phyloP scores from a whole-genome alignment of 2,113 vertebrate genomes.

The Podarcis muralis region DNA sequence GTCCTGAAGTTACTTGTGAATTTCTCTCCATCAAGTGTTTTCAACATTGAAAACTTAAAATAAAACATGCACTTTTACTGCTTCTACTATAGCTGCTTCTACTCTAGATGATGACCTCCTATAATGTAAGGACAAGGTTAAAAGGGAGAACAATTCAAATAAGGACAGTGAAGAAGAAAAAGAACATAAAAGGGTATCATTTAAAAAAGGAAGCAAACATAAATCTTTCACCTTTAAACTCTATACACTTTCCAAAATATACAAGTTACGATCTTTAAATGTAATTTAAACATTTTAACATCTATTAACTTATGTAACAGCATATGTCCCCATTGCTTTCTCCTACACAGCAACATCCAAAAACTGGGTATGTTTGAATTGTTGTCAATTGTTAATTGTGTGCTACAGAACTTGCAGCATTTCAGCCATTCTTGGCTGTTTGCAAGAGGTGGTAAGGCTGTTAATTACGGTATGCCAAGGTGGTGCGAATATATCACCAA shows the following conservation, averaged over 20 bases:
- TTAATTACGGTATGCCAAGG: not conserved
- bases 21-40: not conserved
- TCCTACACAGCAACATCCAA: not conserved
- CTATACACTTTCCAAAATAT: slow-evolving; percentile 26
- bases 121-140: not conserved
- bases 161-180: not conserved
- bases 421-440: not conserved
- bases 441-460: not conserved
- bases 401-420: not conserved
- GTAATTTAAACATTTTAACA: slow-evolving; percentile 16
- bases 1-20: not conserved
- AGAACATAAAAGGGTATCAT: not conserved
- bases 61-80: slow-evolving; percentile 8
- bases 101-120: slow-evolving; percentile 1
- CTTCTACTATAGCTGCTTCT: not conserved
- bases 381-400: not conserved
- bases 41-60: slow-evolving; percentile 33
- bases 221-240: slow-evolving; percentile 16
- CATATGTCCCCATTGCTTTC: not conserved
- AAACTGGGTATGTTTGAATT: not conserved
- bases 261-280: slow-evolving; percentile 33
- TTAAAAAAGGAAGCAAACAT: slow-evolving; percentile 19
- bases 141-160: not conserved
- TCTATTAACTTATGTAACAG: slow-evolving; percentile 27
- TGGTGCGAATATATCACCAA: not conserved